Conservation (phyloP, 2,113 vertebrate species). For the Lepisosteus oculatus region DNA sequence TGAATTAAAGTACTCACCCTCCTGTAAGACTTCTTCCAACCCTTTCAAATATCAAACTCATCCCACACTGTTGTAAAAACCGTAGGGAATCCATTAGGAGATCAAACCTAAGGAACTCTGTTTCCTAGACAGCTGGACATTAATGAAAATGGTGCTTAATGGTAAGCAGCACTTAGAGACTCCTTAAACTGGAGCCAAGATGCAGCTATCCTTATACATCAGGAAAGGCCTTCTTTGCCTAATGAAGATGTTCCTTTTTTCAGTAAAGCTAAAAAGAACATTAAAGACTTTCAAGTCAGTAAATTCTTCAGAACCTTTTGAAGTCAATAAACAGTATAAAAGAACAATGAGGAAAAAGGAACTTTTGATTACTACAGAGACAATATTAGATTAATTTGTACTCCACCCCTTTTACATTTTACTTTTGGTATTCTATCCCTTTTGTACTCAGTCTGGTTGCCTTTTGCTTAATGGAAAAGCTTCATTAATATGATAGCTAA, state of each 20-base stretch:
- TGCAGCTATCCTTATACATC: background rate
- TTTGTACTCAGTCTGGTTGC: background rate
- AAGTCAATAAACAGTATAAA: background rate
- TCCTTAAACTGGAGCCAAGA: background rate
- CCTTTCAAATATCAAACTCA: slow-evolving; percentile 9
- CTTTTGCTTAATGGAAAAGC: background rate
- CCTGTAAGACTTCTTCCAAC: background rate
- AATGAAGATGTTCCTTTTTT: background rate
- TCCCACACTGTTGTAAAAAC: background rate
- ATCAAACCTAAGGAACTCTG: slow-evolving; percentile 2
- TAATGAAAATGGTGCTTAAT: slow-evolving; percentile 4
- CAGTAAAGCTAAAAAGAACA: background rate
- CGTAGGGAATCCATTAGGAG: slow-evolving; percentile 13
- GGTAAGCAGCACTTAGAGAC: background rate
- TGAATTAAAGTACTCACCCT: background rate
- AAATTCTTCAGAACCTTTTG: background rate
- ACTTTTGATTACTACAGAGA: background rate
- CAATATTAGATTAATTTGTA: background rate
- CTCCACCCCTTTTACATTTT: background rate
- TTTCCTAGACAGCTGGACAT: background rate
- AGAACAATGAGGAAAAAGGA: background rate
- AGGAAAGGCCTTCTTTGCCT: background rate
- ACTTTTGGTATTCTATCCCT: background rate
- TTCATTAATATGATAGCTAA: slow-evolving; percentile 10
- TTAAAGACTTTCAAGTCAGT: background rate